phyloP scores from a whole-genome alignment of 2,113 vertebrate species.

The Hemiscyllium ocellatum region DNA sequence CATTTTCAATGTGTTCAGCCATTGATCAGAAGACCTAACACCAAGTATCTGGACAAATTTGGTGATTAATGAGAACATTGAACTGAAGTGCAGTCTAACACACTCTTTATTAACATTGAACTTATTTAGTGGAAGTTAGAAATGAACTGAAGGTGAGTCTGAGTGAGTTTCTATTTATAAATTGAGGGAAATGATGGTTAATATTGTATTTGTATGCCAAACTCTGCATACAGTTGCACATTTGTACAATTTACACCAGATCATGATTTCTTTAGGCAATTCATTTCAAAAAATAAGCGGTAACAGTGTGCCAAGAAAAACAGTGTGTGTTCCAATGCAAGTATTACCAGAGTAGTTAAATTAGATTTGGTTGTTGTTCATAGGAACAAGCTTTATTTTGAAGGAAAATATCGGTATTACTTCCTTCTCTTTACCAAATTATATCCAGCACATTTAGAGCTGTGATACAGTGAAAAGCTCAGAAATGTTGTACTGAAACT shows the following conservation, averaged over 20 bases:
- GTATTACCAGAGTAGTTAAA: not conserved
- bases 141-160: not conserved
- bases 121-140: not conserved
- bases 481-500: not conserved
- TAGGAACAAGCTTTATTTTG: not conserved
- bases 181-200: not conserved
- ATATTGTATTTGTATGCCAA: not conserved
- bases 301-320: not conserved
- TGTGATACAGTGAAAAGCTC: not conserved
- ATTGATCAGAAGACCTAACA: not conserved
- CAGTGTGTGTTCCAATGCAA: not conserved
- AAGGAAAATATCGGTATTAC: not conserved
- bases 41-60: not conserved
- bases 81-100: not conserved
- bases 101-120: not conserved
- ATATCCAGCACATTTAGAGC: not conserved
- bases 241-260: not conserved
- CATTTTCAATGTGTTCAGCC: too few relatives aligned
- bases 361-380: not conserved
- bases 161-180: not conserved
- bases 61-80: not conserved
- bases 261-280: not conserved
- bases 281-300: slow-evolving; percentile 7
- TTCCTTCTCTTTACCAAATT: not conserved
- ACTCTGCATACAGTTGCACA: not conserved